Base-by-base conservation (phyloP, 2,113 vertebrate species). In the Atherinomorus stipes region DNA sequence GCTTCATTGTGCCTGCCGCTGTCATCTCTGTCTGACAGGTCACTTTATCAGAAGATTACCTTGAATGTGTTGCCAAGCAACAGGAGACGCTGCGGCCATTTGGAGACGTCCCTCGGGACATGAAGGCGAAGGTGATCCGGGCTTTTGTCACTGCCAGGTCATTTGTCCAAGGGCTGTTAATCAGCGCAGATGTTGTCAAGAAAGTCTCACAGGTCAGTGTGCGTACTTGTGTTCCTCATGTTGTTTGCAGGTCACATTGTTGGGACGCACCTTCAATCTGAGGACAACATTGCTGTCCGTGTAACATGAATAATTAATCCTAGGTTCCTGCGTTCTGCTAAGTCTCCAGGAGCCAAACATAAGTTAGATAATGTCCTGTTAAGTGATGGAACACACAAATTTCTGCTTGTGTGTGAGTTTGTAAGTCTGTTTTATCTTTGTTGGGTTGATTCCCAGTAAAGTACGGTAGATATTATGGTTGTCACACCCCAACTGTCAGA, bases 11-110 rank as follows among this genome's bases (percentile, higher is more conserved):
- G 0, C 44, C 16, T 12, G 2, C 57, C 19, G 3, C 56, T 26
- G 37, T 64, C 65, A 42, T 31, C 40, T 80, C 64, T 62, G 51
- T 58, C 2, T 70, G 19, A 38, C 73, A 92, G 91, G 85, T 85
- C 73, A 86, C 73, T 67, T 90, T 96, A 60, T 93, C 95, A 0
- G 96, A 98, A 0, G 97, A 98, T 80, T 97, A 96, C 89, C 86
- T 98, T 84, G 96, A 98, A 89, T 98, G 96, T 82, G 94, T 96
- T 89, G 93, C 94, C 67, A 98, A 98, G 89, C 96, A 96, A 12
- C 94, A 95, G 0, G 96, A 97, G 91, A 94, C 94, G 2, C 93
- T 96, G 73, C 94, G 85, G n/a, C 96, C 96, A 18, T 98, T 98
- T 0, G 96, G 96, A 60, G 96, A 98, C 0, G 85, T 95, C 65